Evolutionary conservation across 2,113 vertebrate genomes (phyloP).

Genomic region (Mohoua ochrocephala): DNA sequence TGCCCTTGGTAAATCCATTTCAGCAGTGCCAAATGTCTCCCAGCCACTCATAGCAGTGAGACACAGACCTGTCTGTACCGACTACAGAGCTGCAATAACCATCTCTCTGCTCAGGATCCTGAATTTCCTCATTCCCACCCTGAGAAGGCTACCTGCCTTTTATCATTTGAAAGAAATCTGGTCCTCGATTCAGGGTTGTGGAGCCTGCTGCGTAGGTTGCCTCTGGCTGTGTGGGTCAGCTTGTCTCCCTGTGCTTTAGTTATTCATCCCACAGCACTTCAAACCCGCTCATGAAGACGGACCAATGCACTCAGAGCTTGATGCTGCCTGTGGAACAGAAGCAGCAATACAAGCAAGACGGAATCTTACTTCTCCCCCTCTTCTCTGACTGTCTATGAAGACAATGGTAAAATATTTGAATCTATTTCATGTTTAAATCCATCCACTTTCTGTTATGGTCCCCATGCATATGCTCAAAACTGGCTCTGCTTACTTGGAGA

Average conservation of each 20-base stretch:
- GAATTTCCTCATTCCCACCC: background rate
- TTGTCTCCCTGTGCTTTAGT: background rate
- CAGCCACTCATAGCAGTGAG: background rate
- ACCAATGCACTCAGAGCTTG: rapidly evolving
- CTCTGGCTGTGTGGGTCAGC: background rate
- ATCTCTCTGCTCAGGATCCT: background rate
- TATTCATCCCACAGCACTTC: background rate
- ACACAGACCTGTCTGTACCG: background rate
- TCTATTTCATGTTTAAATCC: background rate
- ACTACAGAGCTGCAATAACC: background rate
- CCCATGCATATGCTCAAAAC: background rate
- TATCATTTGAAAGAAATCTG: background rate
- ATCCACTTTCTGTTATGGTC: background rate
- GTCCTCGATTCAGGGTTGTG: background rate
- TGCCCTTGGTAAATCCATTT: background rate
- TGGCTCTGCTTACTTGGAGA: background rate
- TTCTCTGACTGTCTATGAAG: background rate
- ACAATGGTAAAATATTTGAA: background rate
- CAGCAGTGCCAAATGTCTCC: background rate
- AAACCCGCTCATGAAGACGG: background rate
- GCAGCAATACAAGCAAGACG: background rate
- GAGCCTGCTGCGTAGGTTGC: background rate
- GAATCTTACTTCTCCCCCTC: background rate
- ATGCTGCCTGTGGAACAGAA: background rate
- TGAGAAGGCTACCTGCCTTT: background rate